Evolutionary conservation across 2,888 invertebrate species (phyloP).

Genomic region (Drosophila ezoana): DNA sequence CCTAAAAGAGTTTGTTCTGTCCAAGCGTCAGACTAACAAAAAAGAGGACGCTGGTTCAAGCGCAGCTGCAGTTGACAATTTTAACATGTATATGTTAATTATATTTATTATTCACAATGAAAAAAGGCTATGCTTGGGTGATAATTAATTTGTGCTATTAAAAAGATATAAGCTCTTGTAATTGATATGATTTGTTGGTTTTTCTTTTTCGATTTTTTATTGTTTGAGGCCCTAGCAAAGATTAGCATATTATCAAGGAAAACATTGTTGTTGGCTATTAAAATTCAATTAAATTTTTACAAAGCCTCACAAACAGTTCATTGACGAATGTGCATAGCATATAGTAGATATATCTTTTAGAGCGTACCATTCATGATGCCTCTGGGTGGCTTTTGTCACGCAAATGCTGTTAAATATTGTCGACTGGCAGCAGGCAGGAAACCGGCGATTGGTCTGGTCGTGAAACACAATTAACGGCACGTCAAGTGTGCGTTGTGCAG

Average conservation of each 20-base stretch:
- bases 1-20: no score
- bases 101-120: no score
- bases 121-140: no score
- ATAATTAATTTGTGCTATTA: no score
- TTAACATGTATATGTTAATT: no score
- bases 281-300: conserved; percentile 67
- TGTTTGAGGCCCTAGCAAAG: conserved; percentile 21
- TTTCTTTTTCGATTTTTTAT: background rate
- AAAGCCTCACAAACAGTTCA: conserved; percentile 50
- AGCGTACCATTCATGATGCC: conserved; percentile 48
- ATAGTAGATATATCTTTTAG: background rate
- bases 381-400: conserved; percentile 64
- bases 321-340: conserved; percentile 21
- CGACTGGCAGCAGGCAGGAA: conserved; percentile 47
- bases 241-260: conserved; percentile 71
- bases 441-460: conserved; percentile 30
- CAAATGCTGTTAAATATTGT: conserved; percentile 59
- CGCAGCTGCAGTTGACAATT: no score
- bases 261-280: conserved; percentile 57
- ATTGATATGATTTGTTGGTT: conserved; percentile 40
- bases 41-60: no score
- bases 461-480: conserved; percentile 74
- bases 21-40: no score
- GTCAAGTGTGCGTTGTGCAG: conserved; percentile 36
- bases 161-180: conserved; percentile 31